Evolutionary conservation across 2,888 invertebrate species (phyloP).

Genomic region (Orthosia gracilis): DNA sequence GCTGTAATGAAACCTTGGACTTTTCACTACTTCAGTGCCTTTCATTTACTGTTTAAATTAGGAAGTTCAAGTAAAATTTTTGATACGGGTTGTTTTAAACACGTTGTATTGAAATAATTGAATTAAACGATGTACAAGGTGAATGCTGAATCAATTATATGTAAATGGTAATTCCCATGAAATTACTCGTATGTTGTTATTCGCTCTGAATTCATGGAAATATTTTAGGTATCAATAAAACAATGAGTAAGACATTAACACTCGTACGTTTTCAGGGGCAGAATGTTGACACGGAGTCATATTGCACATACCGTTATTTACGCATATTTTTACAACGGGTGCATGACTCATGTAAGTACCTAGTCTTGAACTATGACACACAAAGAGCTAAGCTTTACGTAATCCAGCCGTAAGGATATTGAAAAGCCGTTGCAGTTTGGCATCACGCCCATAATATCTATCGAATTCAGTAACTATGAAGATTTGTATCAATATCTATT

Average conservation of each 20-base stretch:
- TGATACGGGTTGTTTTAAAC: background rate
- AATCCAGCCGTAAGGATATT: conserved; percentile 55
- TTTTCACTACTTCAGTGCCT: conserved; percentile 20
- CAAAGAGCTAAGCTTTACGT: conserved; percentile 63
- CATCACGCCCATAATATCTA: conserved; percentile 45
- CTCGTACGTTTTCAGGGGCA: conserved; percentile 68
- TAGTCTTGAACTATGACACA: conserved; percentile 64
- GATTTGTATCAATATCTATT: conserved; percentile 38
- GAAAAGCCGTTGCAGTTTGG: conserved; percentile 57
- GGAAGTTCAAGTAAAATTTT: background rate
- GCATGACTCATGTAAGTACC: conserved; percentile 65
- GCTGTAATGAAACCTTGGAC: conserved; percentile 22
- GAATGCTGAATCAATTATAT: conserved; percentile 22
- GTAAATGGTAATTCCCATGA: conserved; percentile 34
- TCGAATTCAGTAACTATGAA: conserved; percentile 37
- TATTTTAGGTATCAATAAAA: conserved; percentile 56
- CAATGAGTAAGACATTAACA: conserved; percentile 69
- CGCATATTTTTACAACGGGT: conserved; percentile 57
- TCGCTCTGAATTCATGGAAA: conserved; percentile 46
- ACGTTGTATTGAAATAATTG: background rate
- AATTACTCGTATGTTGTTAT: conserved; percentile 31
- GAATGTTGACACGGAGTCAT: conserved; percentile 61
- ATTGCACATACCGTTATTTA: conserved; percentile 66
- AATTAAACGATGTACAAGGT: conserved; percentile 2
- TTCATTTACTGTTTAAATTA: conserved; percentile 21